phyloP scores from a whole-genome alignment of 2,797 vertebrate genomes.

The Thunnus albacares region DNA sequence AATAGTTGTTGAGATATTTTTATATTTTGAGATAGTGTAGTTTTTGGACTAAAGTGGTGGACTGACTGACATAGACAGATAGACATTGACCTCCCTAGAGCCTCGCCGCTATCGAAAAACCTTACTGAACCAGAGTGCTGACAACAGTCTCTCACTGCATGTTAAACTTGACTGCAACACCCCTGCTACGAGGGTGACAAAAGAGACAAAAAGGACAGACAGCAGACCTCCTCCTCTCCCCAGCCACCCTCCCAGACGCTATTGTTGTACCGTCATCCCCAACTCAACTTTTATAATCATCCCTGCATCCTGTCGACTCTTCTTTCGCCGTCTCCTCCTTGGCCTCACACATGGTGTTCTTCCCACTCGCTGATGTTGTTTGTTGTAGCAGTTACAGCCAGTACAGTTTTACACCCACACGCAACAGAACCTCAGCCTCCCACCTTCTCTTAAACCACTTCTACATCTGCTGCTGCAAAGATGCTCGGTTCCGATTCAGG shows the following conservation, averaged over 20 bases:
- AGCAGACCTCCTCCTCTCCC: constrained; percentile 15
- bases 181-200: constrained; percentile 9
- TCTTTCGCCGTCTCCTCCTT: constrained; percentile 36
- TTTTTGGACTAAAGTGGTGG: too few relatives aligned
- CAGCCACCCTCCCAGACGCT: constrained; percentile 21
- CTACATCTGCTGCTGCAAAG: constrained; percentile 44
- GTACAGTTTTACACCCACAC: constrained; percentile 74
- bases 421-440: constrained; percentile 59
- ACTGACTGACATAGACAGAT: too few relatives aligned
- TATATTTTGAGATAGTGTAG: too few relatives aligned
- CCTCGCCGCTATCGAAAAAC: too few relatives aligned
- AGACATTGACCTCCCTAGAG: too few relatives aligned
- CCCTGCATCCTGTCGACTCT: constrained; percentile 6
- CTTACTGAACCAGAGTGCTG: too few relatives aligned
- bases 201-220: constrained; percentile 24
- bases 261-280: constrained; percentile 29
- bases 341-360: constrained; percentile 72
- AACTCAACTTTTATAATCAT: constrained; percentile 45
- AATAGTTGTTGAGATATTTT: too few relatives aligned
- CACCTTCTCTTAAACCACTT: constrained; percentile 47
- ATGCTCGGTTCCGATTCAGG: constrained; percentile 30
- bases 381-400: constrained; percentile 76
- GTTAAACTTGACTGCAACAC: constrained; percentile 10
- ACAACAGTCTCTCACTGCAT: neutral
- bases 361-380: constrained; percentile 78